phyloP scores from a whole-genome alignment of 2,113 vertebrate species.

The Leucoraja erinaceus region DNA sequence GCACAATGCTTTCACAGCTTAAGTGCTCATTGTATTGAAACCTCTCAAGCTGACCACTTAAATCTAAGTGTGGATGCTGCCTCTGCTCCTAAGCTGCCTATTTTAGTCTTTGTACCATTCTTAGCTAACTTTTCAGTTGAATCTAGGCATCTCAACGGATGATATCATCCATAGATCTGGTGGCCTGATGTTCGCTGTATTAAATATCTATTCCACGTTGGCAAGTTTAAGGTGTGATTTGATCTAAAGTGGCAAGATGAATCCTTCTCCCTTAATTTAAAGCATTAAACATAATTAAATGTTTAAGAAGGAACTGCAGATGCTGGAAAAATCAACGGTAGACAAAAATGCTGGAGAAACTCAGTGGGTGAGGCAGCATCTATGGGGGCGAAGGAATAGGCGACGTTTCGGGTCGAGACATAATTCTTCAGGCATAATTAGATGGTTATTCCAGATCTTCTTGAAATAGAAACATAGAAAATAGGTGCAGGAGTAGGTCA shows the following conservation, averaged over 20 bases:
- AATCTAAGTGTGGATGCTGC: background rate
- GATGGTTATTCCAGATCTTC: no score
- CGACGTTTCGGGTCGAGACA: no score
- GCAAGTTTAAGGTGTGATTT: background rate
- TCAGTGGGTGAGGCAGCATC: no score
- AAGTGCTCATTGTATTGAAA: background rate
- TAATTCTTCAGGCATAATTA: no score
- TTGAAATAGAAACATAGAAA: no score
- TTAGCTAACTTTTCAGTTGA: background rate
- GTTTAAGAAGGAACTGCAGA: no score
- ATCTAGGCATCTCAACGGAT: background rate
- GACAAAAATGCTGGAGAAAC: no score
- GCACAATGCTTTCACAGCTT: background rate
- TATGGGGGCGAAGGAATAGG: no score
- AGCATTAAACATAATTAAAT: no score
- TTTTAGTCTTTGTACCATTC: background rate
- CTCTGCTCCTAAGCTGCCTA: background rate
- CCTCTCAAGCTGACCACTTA: no score
- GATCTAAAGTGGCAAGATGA: background rate
- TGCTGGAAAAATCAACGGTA: no score
- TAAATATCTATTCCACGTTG: background rate
- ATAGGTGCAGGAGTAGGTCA: no score
- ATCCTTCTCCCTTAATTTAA: background rate
- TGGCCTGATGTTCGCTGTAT: background rate
- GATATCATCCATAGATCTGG: background rate